Evolutionary conservation across 2,797 vertebrate genomes (phyloP).

Genomic region (Carapus acus): DNA sequence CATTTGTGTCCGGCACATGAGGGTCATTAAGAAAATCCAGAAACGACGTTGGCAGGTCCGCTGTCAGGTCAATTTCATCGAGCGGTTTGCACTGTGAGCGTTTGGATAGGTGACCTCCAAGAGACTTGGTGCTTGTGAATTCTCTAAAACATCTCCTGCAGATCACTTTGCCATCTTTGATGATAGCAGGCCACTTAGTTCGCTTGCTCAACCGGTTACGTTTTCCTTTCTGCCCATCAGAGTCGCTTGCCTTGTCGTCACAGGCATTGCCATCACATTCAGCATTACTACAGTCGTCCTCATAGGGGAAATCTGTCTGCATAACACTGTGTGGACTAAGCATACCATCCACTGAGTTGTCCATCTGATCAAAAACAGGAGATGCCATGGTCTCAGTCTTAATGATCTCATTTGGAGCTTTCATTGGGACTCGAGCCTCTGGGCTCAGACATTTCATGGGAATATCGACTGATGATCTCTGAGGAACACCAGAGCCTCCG

Average conservation of each 20-base stretch:
- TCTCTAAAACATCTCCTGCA: constrained; percentile 97
- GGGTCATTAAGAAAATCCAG: constrained; percentile 96
- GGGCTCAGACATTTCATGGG: constrained; percentile 59
- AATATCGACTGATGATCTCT: constrained; percentile 50
- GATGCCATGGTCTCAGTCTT: constrained; percentile 61
- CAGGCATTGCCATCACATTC: constrained; percentile 52
- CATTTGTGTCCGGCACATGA: constrained; percentile 77
- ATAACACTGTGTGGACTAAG: constrained; percentile 56
- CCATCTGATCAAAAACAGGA: constrained; percentile 61
- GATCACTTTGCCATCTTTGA: constrained; percentile 97
- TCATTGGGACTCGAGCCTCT: constrained; percentile 46
- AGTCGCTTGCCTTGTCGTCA: constrained; percentile 58
- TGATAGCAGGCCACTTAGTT: constrained; percentile 97
- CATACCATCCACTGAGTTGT: constrained; percentile 61
- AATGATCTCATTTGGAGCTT: constrained; percentile 41
- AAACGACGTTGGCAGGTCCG: constrained; percentile 86
- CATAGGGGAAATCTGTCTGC: constrained; percentile 58
- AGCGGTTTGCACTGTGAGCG: constrained; percentile 92
- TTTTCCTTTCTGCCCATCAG: constrained; percentile 65
- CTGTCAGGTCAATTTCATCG: constrained; percentile 88
- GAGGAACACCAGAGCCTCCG: constrained; percentile 56
- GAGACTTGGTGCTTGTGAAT: constrained; percentile 95
- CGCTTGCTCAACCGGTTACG: constrained; percentile 86
- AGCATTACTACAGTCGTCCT: constrained; percentile 60
- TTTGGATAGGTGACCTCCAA: constrained; percentile 96